phyloP scores from a whole-genome alignment of 1,140 invertebrate genomes.

The Neelides sp. region DNA sequence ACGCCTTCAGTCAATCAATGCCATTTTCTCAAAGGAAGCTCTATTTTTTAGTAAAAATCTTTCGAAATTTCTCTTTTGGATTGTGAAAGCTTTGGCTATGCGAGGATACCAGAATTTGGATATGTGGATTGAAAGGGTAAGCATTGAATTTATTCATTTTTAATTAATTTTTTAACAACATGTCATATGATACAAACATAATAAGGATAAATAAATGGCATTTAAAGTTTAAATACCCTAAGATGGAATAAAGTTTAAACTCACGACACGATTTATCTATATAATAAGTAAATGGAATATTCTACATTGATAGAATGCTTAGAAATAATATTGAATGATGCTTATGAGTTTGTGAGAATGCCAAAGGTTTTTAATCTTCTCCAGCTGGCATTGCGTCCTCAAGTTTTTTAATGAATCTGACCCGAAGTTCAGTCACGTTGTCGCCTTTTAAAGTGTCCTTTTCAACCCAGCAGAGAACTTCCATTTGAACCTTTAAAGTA shows the following conservation, averaged over 20 bases:
- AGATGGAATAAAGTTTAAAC: too few species aligned
- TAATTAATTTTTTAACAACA: not conserved
- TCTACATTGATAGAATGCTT: too few species aligned
- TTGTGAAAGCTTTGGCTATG: conserved; percentile 23
- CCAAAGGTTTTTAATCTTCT: conserved; percentile 81
- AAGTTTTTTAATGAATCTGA: conserved; percentile 88
- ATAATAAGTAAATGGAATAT: too few species aligned
- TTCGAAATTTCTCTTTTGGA: conserved; percentile 15
- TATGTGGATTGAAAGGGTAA: conserved; percentile 18
- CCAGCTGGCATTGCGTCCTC: conserved; percentile 96
- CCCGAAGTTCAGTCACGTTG: conserved; percentile 78
- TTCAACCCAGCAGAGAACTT: conserved; percentile 52
- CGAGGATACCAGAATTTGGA: conserved; percentile 11
- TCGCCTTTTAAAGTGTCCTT: conserved; percentile 94
- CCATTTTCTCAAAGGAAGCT: too few species aligned
- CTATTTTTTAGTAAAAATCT: too few species aligned
- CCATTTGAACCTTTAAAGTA: conserved; percentile 49
- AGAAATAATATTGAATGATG: too few species aligned
- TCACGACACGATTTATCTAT: too few species aligned
- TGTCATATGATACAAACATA: too few species aligned
- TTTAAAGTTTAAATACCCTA: too few species aligned
- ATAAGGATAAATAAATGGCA: too few species aligned
- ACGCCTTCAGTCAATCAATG: too few species aligned
- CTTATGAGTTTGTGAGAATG: too few species aligned
- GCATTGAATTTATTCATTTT: not conserved